Evolutionary conservation across 2,113 vertebrate genomes (phyloP).

Genomic region (Phalacrocorax brasilianus): DNA sequence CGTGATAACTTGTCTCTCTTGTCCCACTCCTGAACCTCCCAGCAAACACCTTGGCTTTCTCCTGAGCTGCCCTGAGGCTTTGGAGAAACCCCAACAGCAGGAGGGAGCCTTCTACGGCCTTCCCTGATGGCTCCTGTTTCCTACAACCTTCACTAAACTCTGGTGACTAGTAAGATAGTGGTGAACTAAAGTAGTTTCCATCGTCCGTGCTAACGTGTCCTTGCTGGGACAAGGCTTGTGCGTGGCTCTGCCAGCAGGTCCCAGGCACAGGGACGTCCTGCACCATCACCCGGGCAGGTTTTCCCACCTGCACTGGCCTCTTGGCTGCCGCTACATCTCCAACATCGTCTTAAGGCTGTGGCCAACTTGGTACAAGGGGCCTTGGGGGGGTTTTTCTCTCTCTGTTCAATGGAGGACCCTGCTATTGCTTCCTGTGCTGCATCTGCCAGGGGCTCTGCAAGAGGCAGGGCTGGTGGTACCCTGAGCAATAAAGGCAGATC

Average conservation of each 20-base stretch:
- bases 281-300: accelerated
- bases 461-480: background rate
- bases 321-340: background rate
- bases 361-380: background rate
- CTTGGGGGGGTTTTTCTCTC: background rate
- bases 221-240: accelerated
- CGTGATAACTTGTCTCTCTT: too few relatives aligned
- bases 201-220: accelerated
- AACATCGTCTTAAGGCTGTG: accelerated
- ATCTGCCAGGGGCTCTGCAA: accelerated
- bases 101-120: background rate
- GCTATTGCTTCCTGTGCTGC: background rate
- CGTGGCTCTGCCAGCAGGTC: background rate
- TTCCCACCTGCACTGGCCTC: background rate
- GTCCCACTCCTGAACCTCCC: too few relatives aligned
- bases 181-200: background rate
- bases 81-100: background rate
- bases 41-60: background rate
- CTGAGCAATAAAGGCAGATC: accelerated
- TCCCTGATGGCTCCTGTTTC: background rate
- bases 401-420: too few relatives aligned
- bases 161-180: accelerated
- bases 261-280: background rate
- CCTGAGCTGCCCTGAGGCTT: background rate
- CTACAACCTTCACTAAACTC: background rate